These are phyloP conservation scores for Ceratosolen solmsi DNA, from an alignment of 1,140 invertebrate species.

Conservation along the genomic window DNA sequence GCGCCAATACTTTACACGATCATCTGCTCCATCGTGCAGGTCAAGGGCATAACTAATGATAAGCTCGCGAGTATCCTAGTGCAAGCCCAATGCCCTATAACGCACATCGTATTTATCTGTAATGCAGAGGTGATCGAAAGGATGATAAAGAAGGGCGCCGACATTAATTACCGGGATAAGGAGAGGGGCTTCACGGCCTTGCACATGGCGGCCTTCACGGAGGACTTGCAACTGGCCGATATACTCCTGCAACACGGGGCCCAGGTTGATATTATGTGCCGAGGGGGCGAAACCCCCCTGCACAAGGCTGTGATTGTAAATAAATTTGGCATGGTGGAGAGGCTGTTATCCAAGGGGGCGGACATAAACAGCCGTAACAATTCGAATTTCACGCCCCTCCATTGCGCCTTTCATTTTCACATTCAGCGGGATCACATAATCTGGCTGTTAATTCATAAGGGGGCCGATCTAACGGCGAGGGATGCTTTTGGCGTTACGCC, in stretches of 20 bases:
- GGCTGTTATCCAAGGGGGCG: neutral
- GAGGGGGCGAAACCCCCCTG: neutral
- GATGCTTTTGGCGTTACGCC: neutral
- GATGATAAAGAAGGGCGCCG: neutral
- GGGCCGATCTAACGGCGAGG: neutral
- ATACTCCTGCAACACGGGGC: neutral
- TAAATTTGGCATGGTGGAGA: neutral
- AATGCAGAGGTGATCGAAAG: neutral
- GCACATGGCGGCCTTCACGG: neutral
- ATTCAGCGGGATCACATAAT: neutral
- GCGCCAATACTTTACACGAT: neutral
- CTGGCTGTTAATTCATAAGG: neutral
- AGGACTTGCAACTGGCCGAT: neutral
- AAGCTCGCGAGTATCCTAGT: neutral
- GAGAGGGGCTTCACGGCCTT: neutral
- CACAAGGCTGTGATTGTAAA: neutral
- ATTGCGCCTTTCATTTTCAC: neutral
- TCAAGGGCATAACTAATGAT: neutral
- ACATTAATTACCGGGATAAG: neutral
- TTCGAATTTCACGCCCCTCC: neutral
- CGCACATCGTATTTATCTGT: neutral
- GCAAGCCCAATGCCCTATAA: neutral
- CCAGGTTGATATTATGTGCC: neutral
- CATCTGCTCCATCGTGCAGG: neutral
- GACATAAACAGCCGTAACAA: neutral